Evolutionary conservation across 2,797 vertebrate species (phyloP), one percentile per base, ranked within the genome.

Genomic region (Pseudochromis fuscus): DNA sequence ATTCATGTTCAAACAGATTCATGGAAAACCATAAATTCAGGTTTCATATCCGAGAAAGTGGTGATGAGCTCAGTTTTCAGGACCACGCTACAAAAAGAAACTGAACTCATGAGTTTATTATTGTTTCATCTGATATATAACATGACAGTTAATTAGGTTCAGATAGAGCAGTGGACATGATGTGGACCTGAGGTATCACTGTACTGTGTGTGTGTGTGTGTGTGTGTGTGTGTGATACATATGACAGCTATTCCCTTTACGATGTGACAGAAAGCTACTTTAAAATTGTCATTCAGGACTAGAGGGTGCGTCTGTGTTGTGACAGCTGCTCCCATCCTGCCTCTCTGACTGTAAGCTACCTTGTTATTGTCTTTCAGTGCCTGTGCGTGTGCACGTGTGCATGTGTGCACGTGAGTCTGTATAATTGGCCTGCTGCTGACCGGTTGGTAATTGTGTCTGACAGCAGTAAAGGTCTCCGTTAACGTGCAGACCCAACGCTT

Each of bases 391-490:
- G 16, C 58, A n/a, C 51, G 63, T 38, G n/a, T 11, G 46, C 6
- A 30, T 5, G 33, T 2, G 1, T 0, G 52, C 0, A 21, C 3
- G 13, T 24, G 37, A 2, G 13, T 63, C 7, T 65, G 65, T 72
- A 24, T 83, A 82, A 87, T 85, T 85, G 76, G 67, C 71, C 57
- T 48, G 37, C 77, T 77, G 77, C 79, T 85, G 82, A 79, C 72
- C 48, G 49, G 18, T 65, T 52, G 71, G 71, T 86, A 86, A 86
- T 84, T 83, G 79, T 69, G 66, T 88, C 46, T 85, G 82, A 85
- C 87, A 88, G 77, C 77, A 63, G 68, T 25, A 86, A 88, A 83
- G 84, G 82, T 85, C 80, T 77, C 75, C 1, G 46, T 77, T 77
- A 72, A 62, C 65, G 46, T 73, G 67, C 44, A 57, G 58, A 66